Conservation (phyloP, 1,140 invertebrate genomes). For the Drosophila melanica region DNA sequence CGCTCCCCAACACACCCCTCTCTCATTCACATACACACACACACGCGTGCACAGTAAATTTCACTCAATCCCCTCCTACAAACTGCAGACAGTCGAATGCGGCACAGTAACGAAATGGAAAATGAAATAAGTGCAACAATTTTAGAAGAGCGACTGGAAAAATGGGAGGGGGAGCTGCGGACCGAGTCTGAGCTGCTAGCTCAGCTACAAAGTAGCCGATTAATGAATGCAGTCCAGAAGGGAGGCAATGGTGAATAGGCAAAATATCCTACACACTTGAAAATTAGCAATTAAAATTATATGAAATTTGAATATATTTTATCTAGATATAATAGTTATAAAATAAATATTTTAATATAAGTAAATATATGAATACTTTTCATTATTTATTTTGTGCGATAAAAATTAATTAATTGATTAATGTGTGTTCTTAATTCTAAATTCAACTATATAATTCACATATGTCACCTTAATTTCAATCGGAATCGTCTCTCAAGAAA, state of each 20-base stretch:
- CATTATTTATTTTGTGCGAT: not conserved
- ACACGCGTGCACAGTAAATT: slow-evolving; percentile 2
- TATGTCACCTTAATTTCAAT: too few species aligned
- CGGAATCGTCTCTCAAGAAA: not conserved
- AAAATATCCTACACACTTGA: slow-evolving; percentile 20
- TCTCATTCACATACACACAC: slow-evolving; percentile 2
- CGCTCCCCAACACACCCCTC: slow-evolving; percentile 32
- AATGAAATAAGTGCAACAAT: slow-evolving; percentile 62
- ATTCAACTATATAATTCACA: too few species aligned
- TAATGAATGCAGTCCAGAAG: slow-evolving; percentile 41
- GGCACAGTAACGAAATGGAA: slow-evolving; percentile 46
- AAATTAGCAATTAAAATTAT: not conserved
- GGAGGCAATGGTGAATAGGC: not conserved
- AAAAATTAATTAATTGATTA: not conserved
- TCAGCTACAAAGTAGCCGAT: slow-evolving; percentile 45
- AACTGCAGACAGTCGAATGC: slow-evolving; percentile 31
- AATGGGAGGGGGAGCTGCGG: slow-evolving; percentile 4
- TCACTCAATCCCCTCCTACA: slow-evolving; percentile 35
- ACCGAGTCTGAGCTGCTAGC: slow-evolving; percentile 26
- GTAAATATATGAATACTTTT: too few species aligned
- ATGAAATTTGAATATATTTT: not conserved
- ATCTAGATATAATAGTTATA: too few species aligned
- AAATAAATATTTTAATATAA: not conserved
- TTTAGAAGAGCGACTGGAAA: slow-evolving; percentile 23
- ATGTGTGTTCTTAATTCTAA: too few species aligned